A percentile compares a stretch with the other conserved stretches of the same genome.
These are phyloP conservation scores for Mythimna lalbum DNA, from an alignment of 2,888 invertebrate genomes.

Conservation along the genomic window DNA sequence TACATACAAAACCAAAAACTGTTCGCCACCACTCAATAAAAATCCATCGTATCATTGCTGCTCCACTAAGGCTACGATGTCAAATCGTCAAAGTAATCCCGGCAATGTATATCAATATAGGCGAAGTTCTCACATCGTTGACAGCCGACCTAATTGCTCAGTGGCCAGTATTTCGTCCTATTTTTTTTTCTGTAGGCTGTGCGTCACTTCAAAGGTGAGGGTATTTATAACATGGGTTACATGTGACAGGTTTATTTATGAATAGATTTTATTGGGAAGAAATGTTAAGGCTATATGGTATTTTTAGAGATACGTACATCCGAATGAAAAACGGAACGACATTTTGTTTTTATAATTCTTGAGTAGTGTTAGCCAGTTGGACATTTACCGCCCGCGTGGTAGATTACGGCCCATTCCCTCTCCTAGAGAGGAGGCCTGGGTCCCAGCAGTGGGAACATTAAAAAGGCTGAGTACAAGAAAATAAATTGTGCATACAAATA, in stretches of 20 bases:
- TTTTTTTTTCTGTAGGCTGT: conserved; percentile 54
- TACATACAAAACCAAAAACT: neutral
- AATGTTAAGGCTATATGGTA: neutral
- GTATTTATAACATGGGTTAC: conserved; percentile 45
- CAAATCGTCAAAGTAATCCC: conserved; percentile 45
- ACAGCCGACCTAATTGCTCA: conserved; percentile 62
- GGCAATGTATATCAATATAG: conserved; percentile 45
- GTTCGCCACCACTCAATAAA: conserved; percentile 8
- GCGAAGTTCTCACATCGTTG: conserved; percentile 47
- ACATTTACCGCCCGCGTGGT: too few relatives aligned
- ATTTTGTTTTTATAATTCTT: too few relatives aligned
- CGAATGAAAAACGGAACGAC: too few relatives aligned
- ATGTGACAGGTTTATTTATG: conserved; percentile 6
- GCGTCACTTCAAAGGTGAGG: conserved; percentile 60
- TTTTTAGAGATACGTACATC: too few relatives aligned
- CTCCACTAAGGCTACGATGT: conserved; percentile 20
- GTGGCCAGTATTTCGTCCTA: conserved; percentile 54
- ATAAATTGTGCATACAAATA: too few relatives aligned
- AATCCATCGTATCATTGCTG: conserved; percentile 29
- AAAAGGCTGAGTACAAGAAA: too few relatives aligned
- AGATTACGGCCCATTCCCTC: too few relatives aligned
- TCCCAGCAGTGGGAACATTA: too few relatives aligned
- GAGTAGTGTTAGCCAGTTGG: too few relatives aligned
- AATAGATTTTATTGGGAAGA: neutral
- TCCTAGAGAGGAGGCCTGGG: too few relatives aligned